Base-by-base conservation (phyloP, 2,113 vertebrate species). In the Anolis sagrei region DNA sequence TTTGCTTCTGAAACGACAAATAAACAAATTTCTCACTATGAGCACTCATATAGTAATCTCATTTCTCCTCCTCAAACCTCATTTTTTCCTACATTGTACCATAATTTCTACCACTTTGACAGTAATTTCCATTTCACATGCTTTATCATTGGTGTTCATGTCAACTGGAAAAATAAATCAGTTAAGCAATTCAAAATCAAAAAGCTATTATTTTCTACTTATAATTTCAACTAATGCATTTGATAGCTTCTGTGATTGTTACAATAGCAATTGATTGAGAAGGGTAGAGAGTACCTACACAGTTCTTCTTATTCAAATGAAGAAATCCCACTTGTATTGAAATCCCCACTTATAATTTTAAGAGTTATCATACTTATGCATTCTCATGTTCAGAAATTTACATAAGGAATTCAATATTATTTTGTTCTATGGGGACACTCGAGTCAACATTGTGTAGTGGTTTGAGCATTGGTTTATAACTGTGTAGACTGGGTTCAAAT, bases 21-120 rank as follows among this genome's bases (percentile, higher is more conserved):
- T 44, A 44, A 44, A 44, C 5, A 44, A 44, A 16, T 58, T 58
- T 58, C 14, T 18, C 54, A 58, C 1, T 13, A 16, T 58, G 10
- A 3, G 18, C 14, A 54, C 18, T 32, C 83, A 70, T 66, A 70
- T 11, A 36, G 9, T 29, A 69, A 83, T 77, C 3, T 9, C 62
- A 4, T 19, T n/a, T 1, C 72, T 83, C 83, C 5, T 16, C 21
- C 2, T 25, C 75, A n/a, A 64, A 34, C 6, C 11, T 79, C 23
- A 44, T 0, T 1, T 1, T 3, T 0, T 21, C 3, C 27, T 16
- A 5, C 66, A 49, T 2, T 51, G 0, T 48, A 21, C 18, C 2
- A 75, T 74, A n/a, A n/a, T 64, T 62, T 62, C 25, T 54, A 7
- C 32, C 76, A 23, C 6, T 34, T 84, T 49, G 23, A 4, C 19